Percentiles rank a stretch among this genome's conserved stretches.
These are phyloP conservation scores for Nerophis ophidion DNA, from an alignment of 2,113 vertebrate species.

Conservation along the genomic window DNA sequence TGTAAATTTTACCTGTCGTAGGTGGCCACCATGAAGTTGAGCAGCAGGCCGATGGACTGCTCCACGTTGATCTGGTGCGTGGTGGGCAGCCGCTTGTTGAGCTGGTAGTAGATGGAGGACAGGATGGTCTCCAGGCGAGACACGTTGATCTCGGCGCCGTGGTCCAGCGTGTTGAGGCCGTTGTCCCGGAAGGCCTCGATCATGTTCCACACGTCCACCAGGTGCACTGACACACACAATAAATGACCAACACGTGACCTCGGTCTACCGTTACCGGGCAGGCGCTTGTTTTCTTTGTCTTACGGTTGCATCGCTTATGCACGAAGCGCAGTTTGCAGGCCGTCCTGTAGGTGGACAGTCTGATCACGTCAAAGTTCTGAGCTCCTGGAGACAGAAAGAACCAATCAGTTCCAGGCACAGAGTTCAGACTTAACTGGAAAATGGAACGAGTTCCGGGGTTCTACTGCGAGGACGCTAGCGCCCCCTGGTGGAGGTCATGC, in stretches of 20 bases:
- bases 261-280: too few relatives aligned
- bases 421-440: too few relatives aligned
- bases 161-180: constrained; percentile 92
- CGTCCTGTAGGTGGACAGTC: constrained; percentile 93
- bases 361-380: constrained; percentile 96
- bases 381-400: constrained; percentile 71
- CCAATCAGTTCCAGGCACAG: too few relatives aligned
- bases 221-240: constrained; percentile 76
- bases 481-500: too few relatives aligned
- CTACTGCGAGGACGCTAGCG: too few relatives aligned
- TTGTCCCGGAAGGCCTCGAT: constrained; percentile 98
- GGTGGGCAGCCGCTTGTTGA: constrained; percentile 94
- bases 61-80: constrained; percentile 97
- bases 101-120: constrained; percentile 96
- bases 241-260: background rate
- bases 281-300: constrained; percentile 47
- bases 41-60: constrained; percentile 93
- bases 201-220: constrained; percentile 99
- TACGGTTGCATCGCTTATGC: constrained; percentile 95
- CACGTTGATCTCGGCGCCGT: constrained; percentile 87
- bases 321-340: constrained; percentile 96
- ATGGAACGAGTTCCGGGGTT: too few relatives aligned
- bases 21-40: constrained; percentile 94
- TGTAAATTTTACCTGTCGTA: constrained; percentile 80
- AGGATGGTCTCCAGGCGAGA: constrained; percentile 96